These are phyloP conservation scores for Fukomys damarensis DNA, from an alignment of 2,113 vertebrate genomes.

Conservation along the genomic window DNA sequence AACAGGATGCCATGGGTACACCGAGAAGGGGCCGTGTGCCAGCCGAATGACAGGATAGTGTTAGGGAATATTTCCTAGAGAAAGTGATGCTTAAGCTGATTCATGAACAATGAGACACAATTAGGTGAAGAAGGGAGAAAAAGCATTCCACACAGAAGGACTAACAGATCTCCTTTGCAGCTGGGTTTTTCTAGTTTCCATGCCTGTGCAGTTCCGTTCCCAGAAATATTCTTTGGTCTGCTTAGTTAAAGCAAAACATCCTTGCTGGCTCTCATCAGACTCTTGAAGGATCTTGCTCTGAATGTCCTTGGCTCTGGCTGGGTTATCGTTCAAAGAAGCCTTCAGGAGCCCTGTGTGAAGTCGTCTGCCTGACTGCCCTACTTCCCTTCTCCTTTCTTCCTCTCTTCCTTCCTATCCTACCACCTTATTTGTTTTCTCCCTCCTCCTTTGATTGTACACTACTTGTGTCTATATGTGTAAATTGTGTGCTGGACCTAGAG, in stretches of 20 bases:
- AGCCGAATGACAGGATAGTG: background rate
- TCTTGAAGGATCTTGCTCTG: conserved; percentile 1
- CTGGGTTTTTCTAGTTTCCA: conserved; percentile 63
- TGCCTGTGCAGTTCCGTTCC: conserved; percentile 27
- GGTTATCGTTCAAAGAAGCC: background rate
- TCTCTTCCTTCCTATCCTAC: background rate
- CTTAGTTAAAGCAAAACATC: conserved; percentile 20
- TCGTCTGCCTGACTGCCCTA: background rate
- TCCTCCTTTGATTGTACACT: background rate
- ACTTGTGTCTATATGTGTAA: background rate
- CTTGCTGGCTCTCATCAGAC: conserved; percentile 31
- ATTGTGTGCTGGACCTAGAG: background rate
- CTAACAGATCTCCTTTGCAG: conserved; percentile 55
- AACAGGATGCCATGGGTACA: background rate
- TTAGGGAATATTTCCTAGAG: background rate
- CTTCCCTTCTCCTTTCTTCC: background rate
- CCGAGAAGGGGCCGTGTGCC: background rate
- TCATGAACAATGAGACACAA: background rate
- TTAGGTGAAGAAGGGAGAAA: conserved; percentile 8
- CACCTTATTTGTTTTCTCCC: background rate
- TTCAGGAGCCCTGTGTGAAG: background rate
- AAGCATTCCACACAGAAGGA: conserved; percentile 57
- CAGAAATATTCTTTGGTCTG: conserved; percentile 61
- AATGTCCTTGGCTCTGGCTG: background rate
- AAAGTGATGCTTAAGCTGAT: background rate